These are phyloP conservation scores for Microdon myrmicae DNA, from an alignment of 2,888 invertebrate species.

Conservation along the genomic window DNA sequence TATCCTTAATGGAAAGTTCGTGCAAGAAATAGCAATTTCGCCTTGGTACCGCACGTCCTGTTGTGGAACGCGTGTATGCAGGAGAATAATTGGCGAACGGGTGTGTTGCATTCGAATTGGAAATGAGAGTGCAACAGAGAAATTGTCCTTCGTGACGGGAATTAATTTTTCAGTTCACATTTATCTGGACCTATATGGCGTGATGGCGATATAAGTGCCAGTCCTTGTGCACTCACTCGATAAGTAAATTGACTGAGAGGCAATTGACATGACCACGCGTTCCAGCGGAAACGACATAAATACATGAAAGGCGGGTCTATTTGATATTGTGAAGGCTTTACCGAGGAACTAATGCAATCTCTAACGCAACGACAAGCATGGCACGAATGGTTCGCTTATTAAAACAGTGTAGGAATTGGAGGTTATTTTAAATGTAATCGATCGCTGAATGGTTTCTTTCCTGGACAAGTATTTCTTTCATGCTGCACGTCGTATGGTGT, in stretches of 20 bases:
- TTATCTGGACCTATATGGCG: slow-evolving; percentile 1
- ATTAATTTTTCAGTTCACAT: slow-evolving; percentile 19
- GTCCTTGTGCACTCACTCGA: slow-evolving; percentile 25
- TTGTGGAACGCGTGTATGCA: slow-evolving; percentile 9
- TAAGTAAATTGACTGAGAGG: slow-evolving; percentile 20
- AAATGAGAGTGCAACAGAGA: slow-evolving; percentile 25
- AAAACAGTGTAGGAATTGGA: too few species aligned
- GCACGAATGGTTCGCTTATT: too few species aligned
- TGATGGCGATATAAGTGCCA: background rate
- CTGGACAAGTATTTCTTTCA: too few species aligned
- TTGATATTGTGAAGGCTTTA: too few species aligned
- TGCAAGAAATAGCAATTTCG: slow-evolving; percentile 33
- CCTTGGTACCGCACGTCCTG: too few species aligned
- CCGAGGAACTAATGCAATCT: too few species aligned
- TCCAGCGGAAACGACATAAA: too few species aligned
- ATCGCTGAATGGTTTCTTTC: too few species aligned
- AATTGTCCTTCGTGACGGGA: slow-evolving; percentile 37
- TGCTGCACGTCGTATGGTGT: too few species aligned
- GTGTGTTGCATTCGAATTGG: slow-evolving; percentile 37
- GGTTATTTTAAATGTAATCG: too few species aligned
- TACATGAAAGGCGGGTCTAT: too few species aligned
- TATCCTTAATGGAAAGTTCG: slow-evolving; percentile 50
- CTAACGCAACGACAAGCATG: too few species aligned
- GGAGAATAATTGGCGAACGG: slow-evolving; percentile 33
- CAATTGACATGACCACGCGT: slow-evolving; percentile 10